phyloP scores from a whole-genome alignment of 2,888 invertebrate genomes.

The Hyposoter didymator region DNA sequence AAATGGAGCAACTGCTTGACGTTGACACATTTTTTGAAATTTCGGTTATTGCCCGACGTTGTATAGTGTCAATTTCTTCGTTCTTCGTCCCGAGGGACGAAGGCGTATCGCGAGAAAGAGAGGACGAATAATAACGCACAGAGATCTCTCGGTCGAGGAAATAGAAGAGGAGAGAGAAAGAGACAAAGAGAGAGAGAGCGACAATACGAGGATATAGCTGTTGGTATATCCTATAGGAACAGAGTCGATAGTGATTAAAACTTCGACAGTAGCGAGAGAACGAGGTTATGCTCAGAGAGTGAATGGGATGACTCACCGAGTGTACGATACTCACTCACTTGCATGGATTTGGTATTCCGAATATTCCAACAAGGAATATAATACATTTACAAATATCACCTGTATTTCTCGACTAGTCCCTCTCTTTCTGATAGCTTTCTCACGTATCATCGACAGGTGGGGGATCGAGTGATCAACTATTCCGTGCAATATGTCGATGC shows the following conservation, averaged over 20 bases:
- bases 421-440: constrained; percentile 49
- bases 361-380: constrained; percentile 72
- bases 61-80: constrained; percentile 36
- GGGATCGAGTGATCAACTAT: constrained; percentile 24
- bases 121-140: constrained; percentile 43
- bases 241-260: constrained; percentile 83
- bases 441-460: constrained; percentile 59
- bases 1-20: too few relatives aligned
- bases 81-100: constrained; percentile 60
- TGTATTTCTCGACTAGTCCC: constrained; percentile 13
- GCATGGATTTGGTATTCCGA: constrained; percentile 79
- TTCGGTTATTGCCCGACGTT: not conserved
- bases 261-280: constrained; percentile 78
- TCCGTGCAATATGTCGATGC: constrained; percentile 29
- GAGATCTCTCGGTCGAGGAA: constrained; percentile 45
- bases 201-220: constrained; percentile 38
- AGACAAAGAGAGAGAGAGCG: not conserved
- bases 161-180: constrained; percentile 4
- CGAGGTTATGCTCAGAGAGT: constrained; percentile 42
- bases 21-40: too few relatives aligned
- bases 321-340: constrained; percentile 75
- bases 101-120: constrained; percentile 35
- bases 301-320: constrained; percentile 40
- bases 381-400: constrained; percentile 31
- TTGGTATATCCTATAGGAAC: constrained; percentile 71